A percentile compares a stretch with the other conserved stretches of the same genome.
Evolutionary conservation across 2,797 vertebrate species (phyloP).

Genomic region (Smutsia temminckii): DNA sequence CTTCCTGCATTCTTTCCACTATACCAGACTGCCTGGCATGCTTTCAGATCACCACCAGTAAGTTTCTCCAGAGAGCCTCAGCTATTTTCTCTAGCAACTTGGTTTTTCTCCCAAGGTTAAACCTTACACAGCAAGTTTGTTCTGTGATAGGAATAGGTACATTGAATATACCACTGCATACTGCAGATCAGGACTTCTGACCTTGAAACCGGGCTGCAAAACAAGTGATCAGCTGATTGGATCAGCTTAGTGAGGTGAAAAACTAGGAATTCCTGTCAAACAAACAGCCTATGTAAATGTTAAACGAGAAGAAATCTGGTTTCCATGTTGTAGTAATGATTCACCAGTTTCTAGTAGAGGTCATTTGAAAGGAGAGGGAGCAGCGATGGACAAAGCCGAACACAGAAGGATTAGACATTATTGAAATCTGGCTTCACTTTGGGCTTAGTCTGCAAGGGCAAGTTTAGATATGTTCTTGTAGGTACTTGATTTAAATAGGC

Average conservation of each 20-base stretch:
- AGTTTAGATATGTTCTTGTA: neutral
- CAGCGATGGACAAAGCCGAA: neutral
- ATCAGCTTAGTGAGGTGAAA: slow-evolving; percentile 40
- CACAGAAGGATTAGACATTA: slow-evolving; percentile 4
- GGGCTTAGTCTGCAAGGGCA: neutral
- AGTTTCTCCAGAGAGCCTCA: neutral
- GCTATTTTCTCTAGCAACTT: slow-evolving; percentile 8
- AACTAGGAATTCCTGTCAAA: slow-evolving; percentile 47
- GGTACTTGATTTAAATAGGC: slow-evolving; percentile 8
- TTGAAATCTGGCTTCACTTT: slow-evolving; percentile 31
- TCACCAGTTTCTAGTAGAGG: neutral
- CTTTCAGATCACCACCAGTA: neutral
- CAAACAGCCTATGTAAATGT: slow-evolving; percentile 31
- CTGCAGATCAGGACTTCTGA: neutral
- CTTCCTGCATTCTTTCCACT: neutral
- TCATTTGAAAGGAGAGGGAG: slow-evolving; percentile 34
- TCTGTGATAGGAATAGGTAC: slow-evolving; percentile 35
- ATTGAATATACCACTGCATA: neutral
- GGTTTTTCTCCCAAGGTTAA: slow-evolving; percentile 60
- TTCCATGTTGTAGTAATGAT: neutral
- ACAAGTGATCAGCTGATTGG: slow-evolving; percentile 43
- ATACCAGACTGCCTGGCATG: neutral
- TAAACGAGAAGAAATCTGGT: slow-evolving; percentile 18
- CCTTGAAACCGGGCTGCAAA: slow-evolving; percentile 43
- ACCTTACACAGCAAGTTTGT: slow-evolving; percentile 30